Base-by-base conservation (phyloP, 2,797 vertebrate species). In the Bradypus variegatus region DNA sequence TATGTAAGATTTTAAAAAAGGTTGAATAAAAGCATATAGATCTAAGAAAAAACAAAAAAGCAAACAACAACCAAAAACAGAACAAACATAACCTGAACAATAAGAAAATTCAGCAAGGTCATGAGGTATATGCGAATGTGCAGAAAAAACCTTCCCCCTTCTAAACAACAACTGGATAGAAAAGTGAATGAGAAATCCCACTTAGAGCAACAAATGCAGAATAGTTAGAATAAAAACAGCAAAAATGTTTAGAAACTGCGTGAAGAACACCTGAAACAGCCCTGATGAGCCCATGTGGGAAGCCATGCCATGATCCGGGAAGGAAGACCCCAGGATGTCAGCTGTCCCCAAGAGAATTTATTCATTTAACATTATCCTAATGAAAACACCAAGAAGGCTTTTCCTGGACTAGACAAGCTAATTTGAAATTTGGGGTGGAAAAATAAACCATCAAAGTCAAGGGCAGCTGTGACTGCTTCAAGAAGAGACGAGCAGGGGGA, bases 231-330 rank as follows among this genome's bases (percentile, higher is more conserved):
- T n/a, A n/a, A 33, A 25, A 4, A 33, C 19, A n/a, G 29, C 64
- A 83, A 53, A 36, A 50, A 50, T n/a, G 41, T 14, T 9, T 50
- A 50, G 25, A 50, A 33, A n/a, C 29, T 2, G 1, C 8, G 60
- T 23, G 79, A 19, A 36, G 29, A 48, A 23, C 48, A 65, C 11
- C 1, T 23, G 38, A 21, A 45, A 23, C 18, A n/a, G 19, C 60
- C 62, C 62, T 10, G 62, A 25, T 23, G 58, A 2, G 9, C 18
- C 38, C 60, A 2, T 58, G 13, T 4, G 18, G 60, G 50, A n/a
- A 45, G 29, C 33, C 11, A 31, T 6, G 4, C 58, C 53, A 9
- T 3, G 23, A 38, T 25, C n/a, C 23, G 1, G n/a, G n/a, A 0
- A 25, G 25, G 23, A 33, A 10, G 58, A 5, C 18, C 53, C 53